These are phyloP conservation scores for Salminus brasiliensis DNA, from an alignment of 2,113 vertebrate genomes.

Conservation along the genomic window DNA sequence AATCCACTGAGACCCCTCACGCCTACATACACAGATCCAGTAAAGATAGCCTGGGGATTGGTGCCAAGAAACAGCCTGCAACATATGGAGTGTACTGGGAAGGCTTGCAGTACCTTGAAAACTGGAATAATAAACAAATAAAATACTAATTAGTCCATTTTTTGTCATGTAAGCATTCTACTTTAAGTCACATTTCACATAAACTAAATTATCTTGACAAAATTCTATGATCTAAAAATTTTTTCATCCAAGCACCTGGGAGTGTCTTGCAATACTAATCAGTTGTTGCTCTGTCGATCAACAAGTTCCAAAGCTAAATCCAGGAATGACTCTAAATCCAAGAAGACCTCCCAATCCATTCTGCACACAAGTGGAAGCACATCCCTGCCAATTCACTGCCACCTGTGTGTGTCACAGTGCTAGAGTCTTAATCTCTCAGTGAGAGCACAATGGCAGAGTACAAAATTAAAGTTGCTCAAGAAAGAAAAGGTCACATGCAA, in stretches of 20 bases:
- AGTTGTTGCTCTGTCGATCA: not conserved
- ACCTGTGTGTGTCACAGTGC: not conserved
- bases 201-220: not conserved
- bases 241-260: not conserved
- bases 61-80: not conserved
- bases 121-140: not conserved
- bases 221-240: not conserved
- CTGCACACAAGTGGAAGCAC: conserved; percentile 1
- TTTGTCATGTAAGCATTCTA: not conserved
- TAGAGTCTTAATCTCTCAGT: not conserved
- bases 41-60: not conserved
- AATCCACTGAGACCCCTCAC: not conserved
- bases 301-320: not conserved
- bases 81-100: not conserved
- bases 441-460: conserved; percentile 35
- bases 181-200: not conserved
- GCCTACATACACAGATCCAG: not conserved
- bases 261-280: not conserved
- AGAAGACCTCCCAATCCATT: not conserved
- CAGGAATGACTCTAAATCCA: not conserved
- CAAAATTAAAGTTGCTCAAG: conserved; percentile 36
- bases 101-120: not conserved
- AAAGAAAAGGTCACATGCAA: conserved; percentile 61
- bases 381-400: not conserved
- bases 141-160: not conserved